phyloP scores from a whole-genome alignment of 1,140 invertebrate genomes.

The Brachionus manjavacas region DNA sequence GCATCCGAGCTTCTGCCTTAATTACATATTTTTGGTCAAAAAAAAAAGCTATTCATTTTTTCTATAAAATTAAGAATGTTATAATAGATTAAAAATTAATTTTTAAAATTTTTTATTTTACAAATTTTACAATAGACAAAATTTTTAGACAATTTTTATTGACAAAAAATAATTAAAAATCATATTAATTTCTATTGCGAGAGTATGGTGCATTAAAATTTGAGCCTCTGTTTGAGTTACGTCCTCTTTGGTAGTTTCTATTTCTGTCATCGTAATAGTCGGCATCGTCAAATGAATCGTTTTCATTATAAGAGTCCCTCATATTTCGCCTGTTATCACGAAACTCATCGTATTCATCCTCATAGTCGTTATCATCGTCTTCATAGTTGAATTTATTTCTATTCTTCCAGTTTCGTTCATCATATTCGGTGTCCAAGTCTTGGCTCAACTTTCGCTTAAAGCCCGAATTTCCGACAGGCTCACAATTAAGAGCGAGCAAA shows the following conservation, averaged over 20 bases:
- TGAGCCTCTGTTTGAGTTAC: neutral
- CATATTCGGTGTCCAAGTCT: neutral
- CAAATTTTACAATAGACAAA: neutral
- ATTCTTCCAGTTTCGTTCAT: constrained; percentile 20
- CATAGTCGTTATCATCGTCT: neutral
- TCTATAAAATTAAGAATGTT: neutral
- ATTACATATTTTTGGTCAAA: too few species aligned
- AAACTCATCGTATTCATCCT: neutral
- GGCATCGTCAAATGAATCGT: neutral
- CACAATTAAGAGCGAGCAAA: neutral
- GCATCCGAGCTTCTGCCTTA: too few species aligned
- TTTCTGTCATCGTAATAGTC: constrained; percentile 28
- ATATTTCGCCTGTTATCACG: neutral
- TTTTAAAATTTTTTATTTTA: constrained; percentile 3
- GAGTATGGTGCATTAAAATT: neutral
- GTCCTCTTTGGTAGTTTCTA: neutral
- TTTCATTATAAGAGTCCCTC: neutral
- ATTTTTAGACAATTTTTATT: neutral
- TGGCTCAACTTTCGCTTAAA: constrained; percentile 22
- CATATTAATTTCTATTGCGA: constrained; percentile 17
- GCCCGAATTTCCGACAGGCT: neutral
- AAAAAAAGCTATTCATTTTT: too few species aligned
- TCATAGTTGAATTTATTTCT: constrained; percentile 9
- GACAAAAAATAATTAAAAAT: neutral
- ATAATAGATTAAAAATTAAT: neutral